A percentile compares a stretch with the other conserved stretches of the same genome.
Conservation (phyloP, 2,888 invertebrate species). For the Campopleginae sp. region DNA sequence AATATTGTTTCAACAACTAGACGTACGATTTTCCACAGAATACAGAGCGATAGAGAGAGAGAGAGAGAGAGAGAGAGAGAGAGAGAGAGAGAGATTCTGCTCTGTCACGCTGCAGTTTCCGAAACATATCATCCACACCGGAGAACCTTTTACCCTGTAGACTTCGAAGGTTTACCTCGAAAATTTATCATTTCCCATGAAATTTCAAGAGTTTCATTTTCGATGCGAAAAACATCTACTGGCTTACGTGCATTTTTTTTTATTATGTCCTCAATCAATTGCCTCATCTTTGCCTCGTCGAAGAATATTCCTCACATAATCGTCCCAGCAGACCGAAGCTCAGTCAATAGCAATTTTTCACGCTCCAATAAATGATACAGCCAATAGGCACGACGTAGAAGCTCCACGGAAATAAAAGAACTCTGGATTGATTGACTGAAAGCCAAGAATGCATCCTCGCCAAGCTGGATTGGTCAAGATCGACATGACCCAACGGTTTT, state of each 20-base stretch:
- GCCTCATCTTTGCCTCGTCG: neutral
- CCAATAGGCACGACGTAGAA: neutral
- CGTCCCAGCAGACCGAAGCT: neutral
- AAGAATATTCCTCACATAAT: neutral
- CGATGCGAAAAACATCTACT: neutral
- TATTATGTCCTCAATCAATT: neutral
- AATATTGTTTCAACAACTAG: slow-evolving; percentile 78
- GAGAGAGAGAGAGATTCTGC: too few relatives aligned
- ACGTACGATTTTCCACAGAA: slow-evolving; percentile 32
- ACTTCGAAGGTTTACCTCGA: neutral
- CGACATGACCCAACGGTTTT: slow-evolving; percentile 57
- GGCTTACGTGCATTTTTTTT: neutral
- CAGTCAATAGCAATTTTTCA: neutral
- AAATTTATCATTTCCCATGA: slow-evolving; percentile 26
- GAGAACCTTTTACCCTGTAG: slow-evolving; percentile 23
- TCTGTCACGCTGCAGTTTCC: slow-evolving; percentile 54
- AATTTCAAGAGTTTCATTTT: neutral
- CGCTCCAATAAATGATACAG: neutral
- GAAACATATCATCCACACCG: slow-evolving; percentile 59
- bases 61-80: slow-evolving; percentile 23
- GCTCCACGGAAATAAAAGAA: slow-evolving; percentile 11
- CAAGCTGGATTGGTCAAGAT: slow-evolving; percentile 57
- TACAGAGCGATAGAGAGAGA: neutral
- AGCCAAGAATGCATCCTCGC: slow-evolving; percentile 23
- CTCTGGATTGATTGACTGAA: slow-evolving; percentile 29